These are phyloP conservation scores for Psittacula echo DNA, from an alignment of 2,797 vertebrate species.

Conservation along the genomic window DNA sequence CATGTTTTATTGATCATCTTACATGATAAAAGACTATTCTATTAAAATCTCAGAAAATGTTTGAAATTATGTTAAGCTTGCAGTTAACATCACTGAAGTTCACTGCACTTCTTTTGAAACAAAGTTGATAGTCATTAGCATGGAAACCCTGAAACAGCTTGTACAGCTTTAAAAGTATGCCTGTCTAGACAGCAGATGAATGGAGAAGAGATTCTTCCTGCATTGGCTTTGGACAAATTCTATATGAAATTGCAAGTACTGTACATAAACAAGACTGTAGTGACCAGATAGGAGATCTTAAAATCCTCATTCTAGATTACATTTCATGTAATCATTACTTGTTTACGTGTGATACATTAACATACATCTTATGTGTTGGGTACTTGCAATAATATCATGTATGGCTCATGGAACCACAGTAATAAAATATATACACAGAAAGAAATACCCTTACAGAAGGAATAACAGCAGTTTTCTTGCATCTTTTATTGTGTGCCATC, in stretches of 20 bases:
- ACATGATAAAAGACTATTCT: neutral
- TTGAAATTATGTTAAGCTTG: neutral
- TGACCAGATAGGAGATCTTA: neutral
- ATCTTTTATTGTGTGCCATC: neutral
- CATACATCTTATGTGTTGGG: rapidly evolving
- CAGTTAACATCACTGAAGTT: neutral
- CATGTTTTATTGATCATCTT: neutral
- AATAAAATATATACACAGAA: neutral
- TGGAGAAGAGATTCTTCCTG: conserved; percentile 23
- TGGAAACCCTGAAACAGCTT: conserved; percentile 49
- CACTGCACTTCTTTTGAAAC: neutral
- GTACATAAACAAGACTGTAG: neutral
- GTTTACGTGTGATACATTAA: neutral
- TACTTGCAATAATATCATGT: neutral
- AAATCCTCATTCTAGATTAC: neutral
- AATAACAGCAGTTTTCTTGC: neutral
- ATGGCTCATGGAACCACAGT: neutral
- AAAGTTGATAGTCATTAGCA: neutral
- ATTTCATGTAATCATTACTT: neutral
- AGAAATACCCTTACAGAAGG: neutral
- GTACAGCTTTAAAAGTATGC: conserved; percentile 41
- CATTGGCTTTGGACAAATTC: conserved; percentile 34
- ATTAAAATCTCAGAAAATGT: conserved; percentile 2
- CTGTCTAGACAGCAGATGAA: conserved; percentile 67
- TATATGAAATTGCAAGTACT: neutral